Conservation (phyloP, 2,797 vertebrate species). For the Diceros bicornis region DNA sequence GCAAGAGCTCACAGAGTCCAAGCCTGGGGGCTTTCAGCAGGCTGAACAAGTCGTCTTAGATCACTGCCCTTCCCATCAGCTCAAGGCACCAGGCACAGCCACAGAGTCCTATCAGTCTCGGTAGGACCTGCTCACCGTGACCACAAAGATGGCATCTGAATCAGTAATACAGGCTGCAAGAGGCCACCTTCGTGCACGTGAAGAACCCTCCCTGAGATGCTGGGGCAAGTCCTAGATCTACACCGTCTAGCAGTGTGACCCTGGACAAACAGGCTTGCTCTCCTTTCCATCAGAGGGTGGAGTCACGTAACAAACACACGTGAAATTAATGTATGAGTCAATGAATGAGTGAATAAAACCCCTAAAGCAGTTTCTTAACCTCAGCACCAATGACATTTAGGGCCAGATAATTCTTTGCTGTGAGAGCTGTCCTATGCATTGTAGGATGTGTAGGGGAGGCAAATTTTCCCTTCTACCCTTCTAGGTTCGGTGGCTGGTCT, state of each 20-base stretch:
- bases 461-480: background rate
- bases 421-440: background rate
- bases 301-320: background rate
- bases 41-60: background rate
- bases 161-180: background rate
- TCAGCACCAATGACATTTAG: background rate
- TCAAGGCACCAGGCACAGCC: background rate
- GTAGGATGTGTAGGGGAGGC: background rate
- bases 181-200: background rate
- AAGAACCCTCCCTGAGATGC: background rate
- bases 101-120: background rate
- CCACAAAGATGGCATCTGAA: conserved; percentile 1
- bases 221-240: background rate
- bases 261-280: background rate
- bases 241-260: background rate
- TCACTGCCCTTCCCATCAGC: conserved; percentile 35
- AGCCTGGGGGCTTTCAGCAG: background rate
- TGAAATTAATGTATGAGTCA: background rate
- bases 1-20: background rate
- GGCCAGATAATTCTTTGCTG: background rate
- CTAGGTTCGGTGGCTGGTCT: background rate
- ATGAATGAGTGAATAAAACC: background rate
- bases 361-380: background rate
- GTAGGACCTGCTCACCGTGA: background rate
- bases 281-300: background rate